Evolutionary conservation across 2,888 invertebrate species (phyloP), one percentile per base, ranked within the genome.

Genomic region (Cantharis nigra): DNA sequence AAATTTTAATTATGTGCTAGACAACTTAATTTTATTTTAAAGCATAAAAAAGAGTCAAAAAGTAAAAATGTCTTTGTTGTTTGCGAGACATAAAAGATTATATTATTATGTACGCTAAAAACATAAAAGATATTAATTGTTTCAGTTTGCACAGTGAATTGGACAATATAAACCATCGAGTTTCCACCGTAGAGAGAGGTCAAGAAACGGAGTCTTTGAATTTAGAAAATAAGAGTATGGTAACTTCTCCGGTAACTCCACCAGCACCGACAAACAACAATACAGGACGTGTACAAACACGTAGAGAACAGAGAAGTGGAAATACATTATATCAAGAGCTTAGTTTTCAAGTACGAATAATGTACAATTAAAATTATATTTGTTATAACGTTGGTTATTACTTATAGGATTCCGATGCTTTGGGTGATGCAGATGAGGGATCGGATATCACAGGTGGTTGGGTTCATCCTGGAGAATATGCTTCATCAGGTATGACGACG

Each of bases 381-480:
- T 74, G 28, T 28, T 49, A 33, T 49, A 49, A 49, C 2, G 7
- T n/a, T 65, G 20, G 65, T 62, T 75, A 30, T 30, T 65, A 23
- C 77, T 77, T 76, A 14, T 80, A 96, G 89, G 98, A 98, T 88
- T 91, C 92, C 14, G 95, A 95, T 87, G 94, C 95, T 33, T 93
- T 96, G 80, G 94, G 96, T 78, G 97, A 95, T 88, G 92, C 94
- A 85, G 95, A 93, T 78, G 97, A 97, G 89, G 95, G 95, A 73
- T 94, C 94, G 62, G 97, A 97, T 87, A 97, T 99, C 82, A 98
- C 98, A 88, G 98, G 98, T 98, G 96, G 96, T 89, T 97, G 97
- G 96, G 98, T 99, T 81, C 98, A 98, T 91, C 98, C 98, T 82
- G 98, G 98, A 86, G 99, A 99, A 91, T 99, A 98, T 90, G 98